A percentile compares a stretch with the other conserved stretches of the same genome.
These are phyloP conservation scores for Dasyurus viverrinus DNA, from an alignment of 2,113 vertebrate genomes.

Conservation along the genomic window DNA sequence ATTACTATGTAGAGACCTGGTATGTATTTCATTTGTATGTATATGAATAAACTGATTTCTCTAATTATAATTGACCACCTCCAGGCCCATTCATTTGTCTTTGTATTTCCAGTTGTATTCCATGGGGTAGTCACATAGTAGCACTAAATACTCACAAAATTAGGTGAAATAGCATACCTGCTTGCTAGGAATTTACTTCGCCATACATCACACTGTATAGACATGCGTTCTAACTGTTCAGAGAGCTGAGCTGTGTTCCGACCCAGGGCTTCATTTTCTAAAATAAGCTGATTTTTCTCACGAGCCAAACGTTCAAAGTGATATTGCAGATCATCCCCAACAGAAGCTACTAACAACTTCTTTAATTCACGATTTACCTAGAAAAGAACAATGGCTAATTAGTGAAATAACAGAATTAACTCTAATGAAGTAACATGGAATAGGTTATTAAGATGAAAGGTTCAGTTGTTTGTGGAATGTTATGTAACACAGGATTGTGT, in stretches of 20 bases:
- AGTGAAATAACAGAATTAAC: conserved; percentile 11
- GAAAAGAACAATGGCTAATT: conserved; percentile 29
- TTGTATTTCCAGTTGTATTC: not conserved
- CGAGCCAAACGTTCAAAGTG: conserved; percentile 95
- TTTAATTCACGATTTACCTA: conserved; percentile 98
- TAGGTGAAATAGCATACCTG: conserved; percentile 84
- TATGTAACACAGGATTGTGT: not conserved
- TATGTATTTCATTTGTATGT: not conserved
- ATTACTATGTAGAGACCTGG: not conserved
- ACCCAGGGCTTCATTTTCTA: conserved; percentile 94
- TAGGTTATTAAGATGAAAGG: not conserved
- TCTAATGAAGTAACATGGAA: not conserved
- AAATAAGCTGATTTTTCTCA: conserved; percentile 96
- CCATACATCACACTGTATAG: conserved; percentile 99
- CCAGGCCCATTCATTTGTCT: not conserved
- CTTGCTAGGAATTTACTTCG: conserved; percentile 98
- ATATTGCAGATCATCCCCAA: conserved; percentile 97
- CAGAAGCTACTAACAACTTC: conserved; percentile 95
- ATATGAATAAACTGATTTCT: not conserved
- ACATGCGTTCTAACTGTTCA: conserved; percentile 96
- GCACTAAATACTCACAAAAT: not conserved
- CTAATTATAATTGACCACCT: not conserved
- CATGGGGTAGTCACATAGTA: not conserved
- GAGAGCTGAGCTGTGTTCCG: conserved; percentile 88
- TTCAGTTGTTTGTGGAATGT: not conserved